These are phyloP conservation scores for Polyodon spathula DNA, from an alignment of 2,113 vertebrate species.

Conservation along the genomic window DNA sequence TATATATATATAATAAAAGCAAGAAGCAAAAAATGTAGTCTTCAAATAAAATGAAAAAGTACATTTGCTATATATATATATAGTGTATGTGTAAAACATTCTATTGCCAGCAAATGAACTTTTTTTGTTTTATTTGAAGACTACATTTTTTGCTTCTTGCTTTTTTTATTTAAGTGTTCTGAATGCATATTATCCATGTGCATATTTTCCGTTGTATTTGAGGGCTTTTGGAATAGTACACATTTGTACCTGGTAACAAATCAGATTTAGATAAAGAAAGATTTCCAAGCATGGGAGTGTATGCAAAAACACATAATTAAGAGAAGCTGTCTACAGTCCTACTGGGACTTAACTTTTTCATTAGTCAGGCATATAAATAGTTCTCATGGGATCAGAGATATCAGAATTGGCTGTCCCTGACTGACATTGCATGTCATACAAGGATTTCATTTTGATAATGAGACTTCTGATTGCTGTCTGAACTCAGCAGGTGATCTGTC, in stretches of 20 bases:
- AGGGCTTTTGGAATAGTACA: neutral
- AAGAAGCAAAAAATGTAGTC: no score
- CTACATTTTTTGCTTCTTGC: no score
- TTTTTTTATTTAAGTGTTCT: no score
- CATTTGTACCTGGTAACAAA: conserved; percentile 1
- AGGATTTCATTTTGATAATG: conserved; percentile 21
- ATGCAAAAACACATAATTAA: conserved; percentile 6
- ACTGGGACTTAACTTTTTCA: neutral
- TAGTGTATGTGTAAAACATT: no score
- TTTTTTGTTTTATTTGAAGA: no score
- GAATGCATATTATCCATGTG: no score
- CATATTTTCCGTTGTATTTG: no score
- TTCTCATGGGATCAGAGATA: neutral
- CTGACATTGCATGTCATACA: conserved; percentile 19
- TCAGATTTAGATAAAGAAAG: conserved; percentile 8
- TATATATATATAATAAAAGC: no score
- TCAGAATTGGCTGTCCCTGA: conserved; percentile 17
- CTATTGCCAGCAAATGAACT: no score
- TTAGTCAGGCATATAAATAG: conserved; percentile 22
- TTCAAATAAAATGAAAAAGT: no score
- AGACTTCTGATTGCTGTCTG: conserved; percentile 4
- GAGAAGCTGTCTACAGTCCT: neutral
- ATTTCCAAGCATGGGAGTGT: neutral
- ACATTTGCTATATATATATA: no score
- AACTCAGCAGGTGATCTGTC: conserved; percentile 6